Evolutionary conservation across 2,113 vertebrate genomes (phyloP).

Genomic region (Acrocephalus kingi): DNA sequence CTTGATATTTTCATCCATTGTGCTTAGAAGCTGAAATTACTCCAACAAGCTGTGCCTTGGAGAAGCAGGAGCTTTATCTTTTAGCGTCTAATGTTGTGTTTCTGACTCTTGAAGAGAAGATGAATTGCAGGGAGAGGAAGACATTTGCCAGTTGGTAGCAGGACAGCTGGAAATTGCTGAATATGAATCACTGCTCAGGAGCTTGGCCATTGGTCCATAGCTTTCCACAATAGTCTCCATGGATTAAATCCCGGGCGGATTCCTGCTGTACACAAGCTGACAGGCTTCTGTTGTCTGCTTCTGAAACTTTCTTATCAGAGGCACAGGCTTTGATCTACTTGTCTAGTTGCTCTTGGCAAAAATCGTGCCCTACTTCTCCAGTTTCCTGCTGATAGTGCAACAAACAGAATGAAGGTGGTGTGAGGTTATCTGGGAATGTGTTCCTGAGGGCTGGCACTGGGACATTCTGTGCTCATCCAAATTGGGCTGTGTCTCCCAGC

Average conservation of each 20-base stretch:
- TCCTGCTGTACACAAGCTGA: neutral
- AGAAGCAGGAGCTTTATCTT: neutral
- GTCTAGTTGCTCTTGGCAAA: slow-evolving; percentile 41
- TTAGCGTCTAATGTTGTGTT: neutral
- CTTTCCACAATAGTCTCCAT: neutral
- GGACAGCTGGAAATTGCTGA: slow-evolving; percentile 23
- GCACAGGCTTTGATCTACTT: slow-evolving; percentile 47
- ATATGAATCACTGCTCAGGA: neutral
- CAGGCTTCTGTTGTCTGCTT: neutral
- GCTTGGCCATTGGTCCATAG: neutral
- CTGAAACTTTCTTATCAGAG: slow-evolving; percentile 35
- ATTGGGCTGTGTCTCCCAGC: neutral
- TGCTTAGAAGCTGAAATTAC: neutral
- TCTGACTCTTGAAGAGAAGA: neutral
- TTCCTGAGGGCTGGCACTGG: neutral
- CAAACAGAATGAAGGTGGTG: slow-evolving; percentile 32
- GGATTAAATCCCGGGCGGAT: neutral
- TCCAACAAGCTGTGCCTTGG: neutral
- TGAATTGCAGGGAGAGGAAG: neutral
- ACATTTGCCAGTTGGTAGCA: neutral
- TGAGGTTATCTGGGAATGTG: slow-evolving; percentile 47
- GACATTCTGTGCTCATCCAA: neutral
- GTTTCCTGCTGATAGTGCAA: slow-evolving; percentile 35
- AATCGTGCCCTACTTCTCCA: slow-evolving; percentile 46
- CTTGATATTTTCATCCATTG: neutral